Conservation (phyloP, 2,113 vertebrate genomes). For the Tychaedon coryphoeus region DNA sequence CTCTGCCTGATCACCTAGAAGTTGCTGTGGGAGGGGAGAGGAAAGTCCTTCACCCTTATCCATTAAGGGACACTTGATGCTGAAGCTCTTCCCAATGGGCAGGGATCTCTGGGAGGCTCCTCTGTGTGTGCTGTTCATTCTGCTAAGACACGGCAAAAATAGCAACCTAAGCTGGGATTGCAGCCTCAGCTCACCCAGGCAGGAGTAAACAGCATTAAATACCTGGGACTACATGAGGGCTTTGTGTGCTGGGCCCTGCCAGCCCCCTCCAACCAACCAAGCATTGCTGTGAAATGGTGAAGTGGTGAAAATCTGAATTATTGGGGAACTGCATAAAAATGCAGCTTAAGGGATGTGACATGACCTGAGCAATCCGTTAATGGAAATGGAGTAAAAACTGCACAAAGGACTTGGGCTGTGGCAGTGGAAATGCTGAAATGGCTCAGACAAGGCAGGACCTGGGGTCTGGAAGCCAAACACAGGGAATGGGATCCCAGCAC, state of each 20-base stretch:
- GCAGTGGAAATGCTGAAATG: not conserved
- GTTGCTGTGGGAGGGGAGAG: not conserved
- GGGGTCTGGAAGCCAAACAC: not conserved
- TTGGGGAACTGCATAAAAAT: not conserved
- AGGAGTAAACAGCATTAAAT: constrained; percentile 32
- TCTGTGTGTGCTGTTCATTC: not conserved
- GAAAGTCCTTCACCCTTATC: not conserved
- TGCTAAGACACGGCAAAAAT: constrained; percentile 62
- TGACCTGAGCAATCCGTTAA: accelerated
- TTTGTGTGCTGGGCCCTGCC: too few species aligned
- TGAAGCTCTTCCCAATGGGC: not conserved
- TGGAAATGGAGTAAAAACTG: not conserved
- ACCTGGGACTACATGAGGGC: not conserved
- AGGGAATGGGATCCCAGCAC: not conserved
- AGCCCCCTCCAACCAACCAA: accelerated
- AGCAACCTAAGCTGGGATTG: constrained; percentile 66
- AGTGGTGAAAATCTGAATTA: too few species aligned
- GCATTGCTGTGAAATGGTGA: not conserved
- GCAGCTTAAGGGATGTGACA: not conserved
- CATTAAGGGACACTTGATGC: not conserved
- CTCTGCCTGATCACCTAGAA: not conserved
- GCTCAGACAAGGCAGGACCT: not conserved
- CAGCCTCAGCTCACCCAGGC: not conserved
- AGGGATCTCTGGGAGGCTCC: not conserved
- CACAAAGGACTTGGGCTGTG: not conserved